A percentile compares a stretch with the other conserved stretches of the same genome.
Conservation (phyloP, 2,113 vertebrate genomes). For the Cololabis saira region DNA sequence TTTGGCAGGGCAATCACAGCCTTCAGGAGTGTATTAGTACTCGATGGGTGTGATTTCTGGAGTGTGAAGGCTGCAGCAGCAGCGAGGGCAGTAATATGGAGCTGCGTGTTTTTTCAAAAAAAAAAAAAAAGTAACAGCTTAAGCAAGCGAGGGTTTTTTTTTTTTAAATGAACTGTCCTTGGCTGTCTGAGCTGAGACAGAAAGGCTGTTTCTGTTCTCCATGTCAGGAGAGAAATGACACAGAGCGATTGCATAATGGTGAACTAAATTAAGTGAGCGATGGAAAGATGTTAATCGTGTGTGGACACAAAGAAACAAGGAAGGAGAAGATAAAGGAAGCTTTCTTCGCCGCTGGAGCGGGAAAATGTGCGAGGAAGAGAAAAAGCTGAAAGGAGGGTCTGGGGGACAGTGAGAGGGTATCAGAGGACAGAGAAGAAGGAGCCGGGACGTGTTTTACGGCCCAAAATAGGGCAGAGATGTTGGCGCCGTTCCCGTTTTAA, state of each 20-base stretch:
- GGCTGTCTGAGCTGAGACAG: constrained; percentile 49
- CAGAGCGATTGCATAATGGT: constrained; percentile 23
- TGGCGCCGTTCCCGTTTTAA: constrained; percentile 76
- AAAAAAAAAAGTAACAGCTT: constrained; percentile 35
- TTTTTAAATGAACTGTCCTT: constrained; percentile 64
- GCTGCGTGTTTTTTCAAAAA: constrained; percentile 35
- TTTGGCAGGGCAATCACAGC: constrained; percentile 50
- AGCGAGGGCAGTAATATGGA: constrained; percentile 31
- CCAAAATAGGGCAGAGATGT: constrained; percentile 62
- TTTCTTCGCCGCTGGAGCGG: constrained; percentile 2
- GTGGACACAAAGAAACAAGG: background rate
- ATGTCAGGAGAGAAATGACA: constrained; percentile 15
- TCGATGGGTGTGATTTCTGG: constrained; percentile 35
- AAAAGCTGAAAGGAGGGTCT: constrained; percentile 22
- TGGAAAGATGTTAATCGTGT: background rate
- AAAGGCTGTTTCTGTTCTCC: constrained; percentile 40
- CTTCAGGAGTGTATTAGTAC: constrained; percentile 29
- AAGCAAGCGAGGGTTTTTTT: constrained; percentile 35
- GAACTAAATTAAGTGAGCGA: constrained; percentile 25
- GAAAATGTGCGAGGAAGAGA: constrained; percentile 18
- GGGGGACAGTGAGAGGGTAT: constrained; percentile 32
- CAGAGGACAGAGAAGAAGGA: too few species aligned
- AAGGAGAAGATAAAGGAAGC: constrained; percentile 5
- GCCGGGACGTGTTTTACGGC: constrained; percentile 50
- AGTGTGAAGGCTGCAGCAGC: constrained; percentile 43